phyloP scores from a whole-genome alignment of 2,113 vertebrate species.

The Struthio camelus region DNA sequence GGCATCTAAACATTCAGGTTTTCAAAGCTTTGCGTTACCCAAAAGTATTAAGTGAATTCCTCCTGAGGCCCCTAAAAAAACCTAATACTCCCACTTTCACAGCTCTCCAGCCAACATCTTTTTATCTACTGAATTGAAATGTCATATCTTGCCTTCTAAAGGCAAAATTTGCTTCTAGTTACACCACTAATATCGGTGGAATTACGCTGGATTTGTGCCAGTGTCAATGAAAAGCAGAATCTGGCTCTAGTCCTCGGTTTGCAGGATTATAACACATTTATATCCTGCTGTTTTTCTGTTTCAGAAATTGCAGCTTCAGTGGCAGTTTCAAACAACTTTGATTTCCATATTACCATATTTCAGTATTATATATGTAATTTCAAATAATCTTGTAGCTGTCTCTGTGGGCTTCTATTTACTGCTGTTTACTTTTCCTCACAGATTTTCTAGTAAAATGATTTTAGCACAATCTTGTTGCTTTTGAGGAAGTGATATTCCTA shows the following conservation, averaged over 20 bases:
- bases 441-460: neutral
- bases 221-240: neutral
- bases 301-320: neutral
- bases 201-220: neutral
- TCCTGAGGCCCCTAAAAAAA: conserved; percentile 57
- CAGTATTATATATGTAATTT: neutral
- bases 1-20: conserved; percentile 60
- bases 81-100: conserved; percentile 44
- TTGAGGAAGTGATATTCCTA: neutral
- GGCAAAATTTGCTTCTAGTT: neutral
- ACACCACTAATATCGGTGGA: neutral
- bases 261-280: neutral
- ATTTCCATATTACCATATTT: neutral
- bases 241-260: neutral
- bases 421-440: neutral
- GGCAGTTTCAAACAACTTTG: neutral
- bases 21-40: conserved; percentile 59
- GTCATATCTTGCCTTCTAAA: neutral
- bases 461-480: neutral
- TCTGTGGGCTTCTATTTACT: neutral
- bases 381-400: neutral
- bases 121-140: conserved; percentile 2
- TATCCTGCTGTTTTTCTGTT: neutral
- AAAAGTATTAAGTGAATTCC: conserved; percentile 60
- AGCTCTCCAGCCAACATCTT: neutral